A percentile compares a stretch with the other conserved stretches of the same genome.
These are phyloP conservation scores for Abramis brama DNA, from an alignment of 2,113 vertebrate species.

Conservation along the genomic window DNA sequence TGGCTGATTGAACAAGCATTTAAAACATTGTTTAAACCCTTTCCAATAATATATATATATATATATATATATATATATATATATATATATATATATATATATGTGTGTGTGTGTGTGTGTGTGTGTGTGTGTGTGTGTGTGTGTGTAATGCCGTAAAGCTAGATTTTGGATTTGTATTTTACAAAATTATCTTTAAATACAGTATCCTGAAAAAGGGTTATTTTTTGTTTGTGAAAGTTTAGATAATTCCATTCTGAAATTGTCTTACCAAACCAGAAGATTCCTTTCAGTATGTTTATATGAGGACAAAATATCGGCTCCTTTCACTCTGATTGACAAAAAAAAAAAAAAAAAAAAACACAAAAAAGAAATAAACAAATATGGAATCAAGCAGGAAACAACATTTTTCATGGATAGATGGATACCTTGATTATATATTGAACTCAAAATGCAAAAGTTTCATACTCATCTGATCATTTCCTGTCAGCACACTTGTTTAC, in stretches of 20 bases:
- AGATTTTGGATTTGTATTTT: no score
- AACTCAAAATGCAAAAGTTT: not conserved
- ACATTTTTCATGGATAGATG: not conserved
- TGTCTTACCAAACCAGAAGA: not conserved
- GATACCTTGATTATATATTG: not conserved
- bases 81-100: no score
- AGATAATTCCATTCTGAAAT: not conserved
- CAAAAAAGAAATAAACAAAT: not conserved
- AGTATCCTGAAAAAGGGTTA: no score
- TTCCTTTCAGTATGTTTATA: not conserved
- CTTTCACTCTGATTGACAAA: not conserved
- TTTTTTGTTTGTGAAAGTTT: not conserved
- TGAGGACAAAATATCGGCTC: not conserved
- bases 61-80: no score
- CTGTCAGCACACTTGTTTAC: not conserved
- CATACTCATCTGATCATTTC: not conserved
- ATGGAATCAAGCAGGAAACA: not conserved
- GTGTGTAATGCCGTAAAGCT: no score
- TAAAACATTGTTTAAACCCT: no score
- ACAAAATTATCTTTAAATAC: no score
- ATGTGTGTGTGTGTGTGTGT: no score
- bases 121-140: no score
- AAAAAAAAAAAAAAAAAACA: not conserved
- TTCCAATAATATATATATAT: no score
- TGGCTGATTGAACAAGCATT: no score